These are phyloP conservation scores for Brachyhypopomus occidentalis DNA, from an alignment of 2,113 vertebrate species.

Conservation along the genomic window DNA sequence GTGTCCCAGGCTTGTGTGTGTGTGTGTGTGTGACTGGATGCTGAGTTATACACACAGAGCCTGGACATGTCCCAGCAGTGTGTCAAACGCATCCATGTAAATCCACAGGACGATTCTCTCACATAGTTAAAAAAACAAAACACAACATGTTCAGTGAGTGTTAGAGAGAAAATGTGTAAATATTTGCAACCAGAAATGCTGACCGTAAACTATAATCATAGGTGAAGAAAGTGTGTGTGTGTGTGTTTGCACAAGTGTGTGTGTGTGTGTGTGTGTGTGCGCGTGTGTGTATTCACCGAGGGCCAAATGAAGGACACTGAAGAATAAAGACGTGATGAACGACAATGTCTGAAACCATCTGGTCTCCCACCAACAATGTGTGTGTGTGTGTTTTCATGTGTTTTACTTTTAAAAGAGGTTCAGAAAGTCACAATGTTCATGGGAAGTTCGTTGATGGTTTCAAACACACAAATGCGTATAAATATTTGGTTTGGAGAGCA, in stretches of 20 bases:
- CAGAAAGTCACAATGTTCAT: slow-evolving; percentile 39
- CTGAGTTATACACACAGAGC: too few relatives aligned
- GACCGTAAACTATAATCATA: slow-evolving; percentile 31
- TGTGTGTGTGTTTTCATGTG: slow-evolving; percentile 39
- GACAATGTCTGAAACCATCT: slow-evolving; percentile 46
- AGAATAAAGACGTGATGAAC: slow-evolving; percentile 23
- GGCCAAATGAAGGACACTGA: slow-evolving; percentile 40
- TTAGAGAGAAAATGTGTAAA: slow-evolving; percentile 32
- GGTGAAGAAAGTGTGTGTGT: not conserved
- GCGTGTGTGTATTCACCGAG: slow-evolving; percentile 8
- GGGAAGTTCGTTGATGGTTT: slow-evolving; percentile 39
- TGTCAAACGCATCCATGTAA: slow-evolving; percentile 3
- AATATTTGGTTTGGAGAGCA: slow-evolving; percentile 56
- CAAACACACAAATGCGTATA: slow-evolving; percentile 46
- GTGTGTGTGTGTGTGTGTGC: not conserved
- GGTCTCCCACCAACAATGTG: slow-evolving; percentile 18
- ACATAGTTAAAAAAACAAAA: not conserved
- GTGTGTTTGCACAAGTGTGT: too few relatives aligned
- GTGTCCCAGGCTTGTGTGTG: too few relatives aligned
- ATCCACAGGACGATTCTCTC: not conserved
- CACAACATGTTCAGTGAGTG: not conserved
- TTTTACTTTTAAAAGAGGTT: slow-evolving; percentile 27
- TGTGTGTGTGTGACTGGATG: too few relatives aligned
- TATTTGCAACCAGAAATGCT: slow-evolving; percentile 26
- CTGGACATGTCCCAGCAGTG: not conserved